Evolutionary conservation across 2,797 vertebrate species (phyloP).

Genomic region (Gambelia wislizenii): DNA sequence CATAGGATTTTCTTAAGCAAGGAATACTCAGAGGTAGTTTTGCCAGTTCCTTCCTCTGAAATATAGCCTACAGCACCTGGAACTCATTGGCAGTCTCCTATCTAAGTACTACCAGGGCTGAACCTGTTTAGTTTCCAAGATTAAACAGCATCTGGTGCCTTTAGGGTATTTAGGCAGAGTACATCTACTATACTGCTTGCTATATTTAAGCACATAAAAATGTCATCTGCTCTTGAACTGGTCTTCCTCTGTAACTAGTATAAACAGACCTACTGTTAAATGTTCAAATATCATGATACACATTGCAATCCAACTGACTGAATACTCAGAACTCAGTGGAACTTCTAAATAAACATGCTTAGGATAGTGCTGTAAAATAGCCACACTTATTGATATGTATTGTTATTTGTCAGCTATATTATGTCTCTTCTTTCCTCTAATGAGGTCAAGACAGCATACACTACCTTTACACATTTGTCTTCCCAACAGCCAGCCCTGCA

Average conservation of each 20-base stretch:
- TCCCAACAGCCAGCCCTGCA: neutral
- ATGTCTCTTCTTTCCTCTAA: neutral
- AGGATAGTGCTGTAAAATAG: neutral
- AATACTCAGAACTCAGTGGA: neutral
- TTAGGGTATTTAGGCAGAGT: too few species aligned
- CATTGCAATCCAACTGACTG: neutral
- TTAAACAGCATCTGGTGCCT: too few species aligned
- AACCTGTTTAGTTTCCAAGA: too few species aligned
- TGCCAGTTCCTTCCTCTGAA: too few species aligned
- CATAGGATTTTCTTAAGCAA: too few species aligned
- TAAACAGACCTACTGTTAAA: neutral
- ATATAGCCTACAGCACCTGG: too few species aligned
- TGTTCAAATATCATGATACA: neutral
- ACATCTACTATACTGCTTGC: neutral
- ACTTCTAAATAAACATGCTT: neutral
- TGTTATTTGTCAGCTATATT: neutral
- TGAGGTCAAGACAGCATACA: neutral
- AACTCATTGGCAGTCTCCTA: too few species aligned
- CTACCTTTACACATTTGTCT: neutral
- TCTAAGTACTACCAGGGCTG: too few species aligned
- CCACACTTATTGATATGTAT: neutral
- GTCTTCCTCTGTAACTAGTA: neutral
- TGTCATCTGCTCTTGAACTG: neutral
- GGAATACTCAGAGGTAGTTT: too few species aligned
- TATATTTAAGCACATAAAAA: neutral